Base-by-base conservation (phyloP, 64 coral and sea anemone genomes). In the Stichodactyla mertensii region DNA sequence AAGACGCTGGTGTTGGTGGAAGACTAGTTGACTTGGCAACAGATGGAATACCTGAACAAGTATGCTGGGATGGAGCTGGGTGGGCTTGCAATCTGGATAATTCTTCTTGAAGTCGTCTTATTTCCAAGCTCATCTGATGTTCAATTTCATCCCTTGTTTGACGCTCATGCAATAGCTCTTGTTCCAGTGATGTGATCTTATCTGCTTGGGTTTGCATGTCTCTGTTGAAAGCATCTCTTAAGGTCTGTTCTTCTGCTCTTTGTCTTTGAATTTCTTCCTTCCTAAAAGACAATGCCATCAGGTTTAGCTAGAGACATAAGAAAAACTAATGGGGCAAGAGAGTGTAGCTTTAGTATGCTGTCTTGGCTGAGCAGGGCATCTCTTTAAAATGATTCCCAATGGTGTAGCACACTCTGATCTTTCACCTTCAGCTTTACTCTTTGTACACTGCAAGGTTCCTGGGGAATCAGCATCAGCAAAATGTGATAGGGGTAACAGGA, bases 81-180 rank as follows among this genome's bases (percentile, higher is more conserved):
- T 71, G 5, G 14, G 62, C 24, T 64, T 52, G 62, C 14, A 74
- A 36, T 67, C 84, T 78, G 53, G 88, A 85, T 18, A 96, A 69
- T 55, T 96, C 80, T 14, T 57, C 15, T 64, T 86, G 88, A 11
- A 96, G 77, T 14, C 61, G 78, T 7, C 71, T 66, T 51, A 92
- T 96, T 27, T 93, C 91, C 51, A 79, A 88, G 20, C 83, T 80
- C 85, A 90, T 96, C 64, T 88, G 67, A 55, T 84, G 84, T 58
- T 96, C 94, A 16, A 84, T 58, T 19, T 52, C 66, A 6, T 64
- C 51, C 51, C 91, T 85, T 11, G 79, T 83, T 28, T 26, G 52
- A n/a, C 80, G 79, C 22, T 96, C 94, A 26, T 64, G 85, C 55
- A 84, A 19, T 15, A 96, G 91, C 18, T 92, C 80, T 57, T 55